Evolutionary conservation across 2,888 invertebrate genomes (phyloP), one percentile per base, ranked within the genome.

Genomic region (Patella ulyssiponensis): DNA sequence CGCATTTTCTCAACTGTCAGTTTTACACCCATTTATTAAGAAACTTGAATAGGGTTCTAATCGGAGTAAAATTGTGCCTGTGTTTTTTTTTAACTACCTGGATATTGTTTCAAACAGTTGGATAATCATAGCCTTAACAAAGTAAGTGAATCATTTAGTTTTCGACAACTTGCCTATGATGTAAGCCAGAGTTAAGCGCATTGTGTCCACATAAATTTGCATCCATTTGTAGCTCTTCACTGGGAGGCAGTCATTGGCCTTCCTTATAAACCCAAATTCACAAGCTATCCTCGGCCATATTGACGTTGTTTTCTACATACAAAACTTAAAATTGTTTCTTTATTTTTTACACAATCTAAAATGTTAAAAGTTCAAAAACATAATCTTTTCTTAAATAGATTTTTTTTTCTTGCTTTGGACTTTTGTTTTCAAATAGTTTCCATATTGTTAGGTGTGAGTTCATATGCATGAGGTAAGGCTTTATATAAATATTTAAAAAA

Each of bases 1-100:
- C 64, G 23, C 64, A 64, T 64, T 64, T 64, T 23, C 64, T 64
- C 64, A 64, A 64, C 64, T 64, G 64, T 64, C 64, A 64, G 64
- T 64, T 64, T 64, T 20, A 20, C 20, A 23, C 20, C 20, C 20
- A 64, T 23, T 64, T 44, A 44, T 20, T 64, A 23, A 64, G 64
- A 64, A 64, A 64, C 20, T 64, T 64, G 20, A 64, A 64, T 20
- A 64, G 64, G 20, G 20, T 23, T 64, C 23, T 64, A 64, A 23
- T 23, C 23, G 23, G 20, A 64, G 64, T 23, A 23, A 64, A 64
- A 64, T 20, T 64, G 64, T 64, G 44, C 44, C 44, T 64, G 64
- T 64, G 64, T 64, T 23, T 64, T 64, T 27, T 64, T 64, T 20
- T 23, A 23, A 64, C 11, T 20, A 64, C 64, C 11, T 64, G 64